These are phyloP conservation scores for Tigriopus japonicus DNA, from an alignment of 1,140 invertebrate species.

Conservation along the genomic window DNA sequence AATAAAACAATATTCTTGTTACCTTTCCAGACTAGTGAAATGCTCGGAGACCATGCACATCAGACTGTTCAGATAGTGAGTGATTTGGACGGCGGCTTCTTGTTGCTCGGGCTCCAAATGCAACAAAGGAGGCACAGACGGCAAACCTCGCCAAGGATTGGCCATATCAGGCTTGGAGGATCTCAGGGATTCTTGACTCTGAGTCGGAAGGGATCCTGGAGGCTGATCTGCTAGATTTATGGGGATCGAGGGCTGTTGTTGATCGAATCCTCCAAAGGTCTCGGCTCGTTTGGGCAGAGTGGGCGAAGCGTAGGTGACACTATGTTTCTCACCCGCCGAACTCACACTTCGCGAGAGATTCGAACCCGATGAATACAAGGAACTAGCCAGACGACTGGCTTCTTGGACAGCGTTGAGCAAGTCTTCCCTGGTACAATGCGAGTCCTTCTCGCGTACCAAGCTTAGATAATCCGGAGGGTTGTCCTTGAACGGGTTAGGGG, in stretches of 20 bases:
- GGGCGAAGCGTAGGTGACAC: slow-evolving; percentile 54
- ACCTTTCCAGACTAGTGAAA: slow-evolving; percentile 62
- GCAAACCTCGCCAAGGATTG: slow-evolving; percentile 15
- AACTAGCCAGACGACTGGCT: slow-evolving; percentile 47
- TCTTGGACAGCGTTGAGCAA: slow-evolving; percentile 26
- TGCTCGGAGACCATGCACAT: slow-evolving; percentile 62
- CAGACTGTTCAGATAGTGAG: slow-evolving; percentile 59
- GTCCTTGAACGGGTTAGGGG: not conserved
- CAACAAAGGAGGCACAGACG: slow-evolving; percentile 17
- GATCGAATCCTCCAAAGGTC: slow-evolving; percentile 82
- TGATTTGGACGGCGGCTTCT: slow-evolving; percentile 47
- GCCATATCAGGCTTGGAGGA: not conserved
- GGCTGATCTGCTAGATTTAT: too few species aligned
- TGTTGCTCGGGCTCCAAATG: slow-evolving; percentile 39
- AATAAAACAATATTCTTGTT: slow-evolving; percentile 14
- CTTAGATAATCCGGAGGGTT: not conserved
- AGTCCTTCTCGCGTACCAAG: slow-evolving; percentile 6
- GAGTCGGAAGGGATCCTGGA: too few species aligned
- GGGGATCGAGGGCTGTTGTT: slow-evolving; percentile 12
- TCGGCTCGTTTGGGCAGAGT: slow-evolving; percentile 72
- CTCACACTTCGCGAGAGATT: slow-evolving; percentile 68
- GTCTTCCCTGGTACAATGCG: not conserved
- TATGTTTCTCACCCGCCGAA: slow-evolving; percentile 73
- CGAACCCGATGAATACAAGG: slow-evolving; percentile 44
- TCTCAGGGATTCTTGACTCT: too few species aligned